These are phyloP conservation scores for Andrena chrysosceles DNA, from an alignment of 2,888 invertebrate species.

Conservation along the genomic window DNA sequence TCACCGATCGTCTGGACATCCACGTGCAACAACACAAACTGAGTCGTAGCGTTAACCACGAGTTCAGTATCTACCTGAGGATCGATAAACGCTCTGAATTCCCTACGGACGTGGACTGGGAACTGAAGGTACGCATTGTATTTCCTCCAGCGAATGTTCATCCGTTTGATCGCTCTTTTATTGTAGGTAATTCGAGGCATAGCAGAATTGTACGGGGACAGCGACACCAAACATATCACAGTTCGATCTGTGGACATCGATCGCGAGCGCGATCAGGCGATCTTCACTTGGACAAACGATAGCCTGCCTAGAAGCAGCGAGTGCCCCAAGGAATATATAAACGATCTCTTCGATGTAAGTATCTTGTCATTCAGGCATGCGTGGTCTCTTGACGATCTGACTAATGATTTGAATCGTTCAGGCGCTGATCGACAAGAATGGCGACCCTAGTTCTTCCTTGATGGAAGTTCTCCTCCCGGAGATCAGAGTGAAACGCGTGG, in stretches of 20 bases:
- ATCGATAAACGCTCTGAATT: constrained; percentile 88
- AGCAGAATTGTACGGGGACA: constrained; percentile 85
- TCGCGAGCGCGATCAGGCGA: constrained; percentile 86
- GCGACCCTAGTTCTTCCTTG: constrained; percentile 88
- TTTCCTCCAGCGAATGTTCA: not conserved
- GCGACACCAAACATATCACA: constrained; percentile 88
- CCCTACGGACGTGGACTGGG: constrained; percentile 91
- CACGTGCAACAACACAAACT: constrained; percentile 93
- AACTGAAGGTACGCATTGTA: constrained; percentile 75
- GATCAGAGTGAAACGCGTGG: constrained; percentile 88
- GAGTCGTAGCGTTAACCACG: constrained; percentile 92
- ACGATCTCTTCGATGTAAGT: constrained; percentile 88
- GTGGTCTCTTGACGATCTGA: not conserved
- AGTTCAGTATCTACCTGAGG: constrained; percentile 90
- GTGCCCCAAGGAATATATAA: constrained; percentile 92
- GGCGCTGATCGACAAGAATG: constrained; percentile 86
- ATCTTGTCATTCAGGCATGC: not conserved
- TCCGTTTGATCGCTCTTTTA: constrained; percentile 3
- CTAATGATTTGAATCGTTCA: constrained; percentile 59
- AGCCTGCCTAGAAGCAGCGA: constrained; percentile 90
- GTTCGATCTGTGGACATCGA: constrained; percentile 89
- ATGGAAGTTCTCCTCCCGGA: constrained; percentile 88
- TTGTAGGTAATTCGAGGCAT: constrained; percentile 82
- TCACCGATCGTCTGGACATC: constrained; percentile 90
- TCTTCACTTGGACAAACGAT: constrained; percentile 94